Percentiles rank a stretch among this genome's conserved stretches.
These are phyloP conservation scores for Hippopotamus amphibius DNA, from an alignment of 2,113 vertebrate species.

Conservation along the genomic window DNA sequence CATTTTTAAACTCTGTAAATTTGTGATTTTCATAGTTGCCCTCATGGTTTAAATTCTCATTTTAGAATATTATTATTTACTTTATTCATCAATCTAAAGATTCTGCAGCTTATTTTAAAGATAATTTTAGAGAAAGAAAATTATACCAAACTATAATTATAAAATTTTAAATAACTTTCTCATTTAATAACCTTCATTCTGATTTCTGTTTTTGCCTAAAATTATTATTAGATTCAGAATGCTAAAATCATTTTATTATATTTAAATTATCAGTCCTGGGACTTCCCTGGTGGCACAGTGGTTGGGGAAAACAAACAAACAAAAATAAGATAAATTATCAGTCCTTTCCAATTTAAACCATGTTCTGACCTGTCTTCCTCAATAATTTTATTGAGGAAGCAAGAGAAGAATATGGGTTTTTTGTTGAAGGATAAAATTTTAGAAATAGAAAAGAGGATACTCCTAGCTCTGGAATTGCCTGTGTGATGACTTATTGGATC, in stretches of 20 bases:
- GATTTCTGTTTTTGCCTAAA: neutral
- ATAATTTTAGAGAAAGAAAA: conserved; percentile 27
- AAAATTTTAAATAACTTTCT: conserved; percentile 28
- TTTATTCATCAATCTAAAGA: neutral
- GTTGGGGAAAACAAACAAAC: too few species aligned
- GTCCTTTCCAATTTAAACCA: conserved; percentile 13
- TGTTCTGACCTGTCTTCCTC: neutral
- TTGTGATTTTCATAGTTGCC: neutral
- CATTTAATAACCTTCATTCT: conserved; percentile 23
- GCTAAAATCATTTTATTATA: neutral
- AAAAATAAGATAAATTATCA: neutral
- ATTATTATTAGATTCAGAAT: neutral
- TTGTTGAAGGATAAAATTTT: neutral
- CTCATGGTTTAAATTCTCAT: neutral
- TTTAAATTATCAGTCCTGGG: neutral
- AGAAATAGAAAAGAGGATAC: neutral
- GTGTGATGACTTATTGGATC: neutral
- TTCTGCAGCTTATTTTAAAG: neutral
- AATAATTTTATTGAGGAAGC: conserved; percentile 22
- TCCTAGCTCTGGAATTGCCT: neutral
- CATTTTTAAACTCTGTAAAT: conserved; percentile 42
- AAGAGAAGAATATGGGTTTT: neutral
- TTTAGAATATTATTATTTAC: neutral
- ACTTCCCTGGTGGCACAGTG: too few species aligned
- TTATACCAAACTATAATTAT: neutral